phyloP scores from a whole-genome alignment of 1,140 invertebrate species.

The Drosophila ananassae region DNA sequence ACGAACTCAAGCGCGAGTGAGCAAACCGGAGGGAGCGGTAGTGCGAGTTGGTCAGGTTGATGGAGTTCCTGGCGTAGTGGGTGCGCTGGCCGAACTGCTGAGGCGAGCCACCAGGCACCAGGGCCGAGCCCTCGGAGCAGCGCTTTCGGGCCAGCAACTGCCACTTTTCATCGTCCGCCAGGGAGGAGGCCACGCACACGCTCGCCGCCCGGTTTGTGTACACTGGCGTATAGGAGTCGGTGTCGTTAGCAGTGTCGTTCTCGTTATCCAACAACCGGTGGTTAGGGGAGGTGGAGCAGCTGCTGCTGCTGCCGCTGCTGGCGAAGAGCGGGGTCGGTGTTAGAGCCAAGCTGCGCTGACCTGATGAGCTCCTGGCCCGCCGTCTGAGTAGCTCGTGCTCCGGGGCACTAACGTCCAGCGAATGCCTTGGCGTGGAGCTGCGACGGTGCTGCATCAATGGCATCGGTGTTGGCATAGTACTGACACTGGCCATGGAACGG shows the following conservation, averaged over 20 bases:
- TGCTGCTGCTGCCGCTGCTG: slow-evolving; percentile 37
- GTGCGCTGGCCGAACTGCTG: slow-evolving; percentile 72
- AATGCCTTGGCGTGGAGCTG: slow-evolving; percentile 74
- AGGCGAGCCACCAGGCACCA: slow-evolving; percentile 5
- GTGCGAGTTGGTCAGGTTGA: slow-evolving; percentile 80
- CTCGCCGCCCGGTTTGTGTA: slow-evolving; percentile 77
- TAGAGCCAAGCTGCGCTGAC: slow-evolving; percentile 78
- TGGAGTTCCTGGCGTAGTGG: slow-evolving; percentile 79
- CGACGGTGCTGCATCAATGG: slow-evolving; percentile 77
- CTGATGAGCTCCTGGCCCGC: slow-evolving; percentile 72
- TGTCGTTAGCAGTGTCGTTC: slow-evolving; percentile 40
- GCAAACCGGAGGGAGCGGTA: slow-evolving; percentile 80
- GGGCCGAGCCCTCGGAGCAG: slow-evolving; percentile 66
- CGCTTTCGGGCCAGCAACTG: slow-evolving; percentile 77
- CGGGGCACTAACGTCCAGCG: slow-evolving; percentile 54
- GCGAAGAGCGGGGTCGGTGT: slow-evolving; percentile 78
- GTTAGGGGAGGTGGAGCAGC: slow-evolving; percentile 55
- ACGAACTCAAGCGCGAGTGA: slow-evolving; percentile 77
- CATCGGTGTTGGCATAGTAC: slow-evolving; percentile 73
- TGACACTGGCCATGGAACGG: slow-evolving; percentile 69
- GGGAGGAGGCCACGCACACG: slow-evolving; percentile 68
- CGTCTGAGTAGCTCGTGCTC: slow-evolving; percentile 62
- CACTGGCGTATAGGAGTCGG: slow-evolving; percentile 78
- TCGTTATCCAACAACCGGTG: slow-evolving; percentile 43
- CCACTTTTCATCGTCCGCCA: slow-evolving; percentile 83